These are phyloP conservation scores for Scophthalmus maximus DNA, from an alignment of 2,113 vertebrate genomes.

Conservation along the genomic window DNA sequence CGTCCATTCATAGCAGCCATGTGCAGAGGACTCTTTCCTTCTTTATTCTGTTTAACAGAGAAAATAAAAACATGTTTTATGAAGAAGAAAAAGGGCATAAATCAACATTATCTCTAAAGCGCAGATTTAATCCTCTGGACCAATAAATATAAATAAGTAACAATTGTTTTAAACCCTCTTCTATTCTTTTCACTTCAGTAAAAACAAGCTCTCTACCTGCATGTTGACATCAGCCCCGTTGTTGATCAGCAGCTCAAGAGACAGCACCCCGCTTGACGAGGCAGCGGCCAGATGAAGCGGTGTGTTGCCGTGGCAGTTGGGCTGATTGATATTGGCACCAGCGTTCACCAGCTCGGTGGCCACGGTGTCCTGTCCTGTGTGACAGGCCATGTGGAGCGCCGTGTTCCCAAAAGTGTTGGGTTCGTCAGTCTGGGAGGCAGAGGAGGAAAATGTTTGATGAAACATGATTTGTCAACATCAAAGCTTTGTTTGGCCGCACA, in stretches of 20 bases:
- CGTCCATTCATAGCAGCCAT: slow-evolving; percentile 95
- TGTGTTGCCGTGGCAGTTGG: slow-evolving; percentile 90
- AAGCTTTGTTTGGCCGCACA: not conserved
- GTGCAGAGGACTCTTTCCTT: slow-evolving; percentile 96
- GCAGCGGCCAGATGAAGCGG: slow-evolving; percentile 94
- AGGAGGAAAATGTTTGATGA: not conserved
- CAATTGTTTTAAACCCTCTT: not conserved
- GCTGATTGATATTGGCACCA: slow-evolving; percentile 93
- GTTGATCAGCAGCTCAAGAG: slow-evolving; percentile 95
- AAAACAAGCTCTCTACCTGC: slow-evolving; percentile 81
- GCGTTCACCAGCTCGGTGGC: slow-evolving; percentile 92
- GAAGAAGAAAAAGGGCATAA: not conserved
- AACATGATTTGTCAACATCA: too few relatives aligned
- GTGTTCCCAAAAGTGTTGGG: slow-evolving; percentile 92
- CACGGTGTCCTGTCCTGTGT: slow-evolving; percentile 92
- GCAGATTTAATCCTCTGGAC: not conserved
- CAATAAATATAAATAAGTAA: not conserved
- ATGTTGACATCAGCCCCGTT: slow-evolving; percentile 94
- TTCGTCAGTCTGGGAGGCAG: slow-evolving; percentile 88
- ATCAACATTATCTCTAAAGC: not conserved
- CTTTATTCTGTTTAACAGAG: slow-evolving; percentile 87
- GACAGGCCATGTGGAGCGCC: slow-evolving; percentile 96
- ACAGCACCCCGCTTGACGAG: slow-evolving; percentile 93
- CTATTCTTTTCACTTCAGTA: not conserved
- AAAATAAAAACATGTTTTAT: not conserved